Evolutionary conservation across 1,140 invertebrate species (phyloP).

Genomic region (Reticulitermes speratus): DNA sequence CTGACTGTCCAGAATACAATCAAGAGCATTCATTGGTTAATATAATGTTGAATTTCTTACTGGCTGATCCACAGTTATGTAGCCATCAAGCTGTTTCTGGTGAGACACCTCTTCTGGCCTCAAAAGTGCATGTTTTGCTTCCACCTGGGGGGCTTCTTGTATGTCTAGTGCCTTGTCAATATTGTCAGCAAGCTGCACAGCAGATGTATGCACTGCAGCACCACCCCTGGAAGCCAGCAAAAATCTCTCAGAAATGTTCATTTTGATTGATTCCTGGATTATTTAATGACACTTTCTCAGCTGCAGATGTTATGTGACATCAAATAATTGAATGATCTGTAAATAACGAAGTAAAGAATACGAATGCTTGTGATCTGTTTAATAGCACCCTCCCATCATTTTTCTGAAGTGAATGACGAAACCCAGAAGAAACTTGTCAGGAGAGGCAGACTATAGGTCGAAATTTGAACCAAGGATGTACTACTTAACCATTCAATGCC

Average conservation of each 20-base stretch:
- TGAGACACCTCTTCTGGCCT: slow-evolving; percentile 31
- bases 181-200: not conserved
- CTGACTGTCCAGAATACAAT: too few species aligned
- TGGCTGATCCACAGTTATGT: slow-evolving; percentile 32
- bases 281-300: not conserved
- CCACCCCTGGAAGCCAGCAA: not conserved
- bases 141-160: slow-evolving; percentile 26
- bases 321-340: too few species aligned
- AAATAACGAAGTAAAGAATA: too few species aligned
- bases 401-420: too few species aligned
- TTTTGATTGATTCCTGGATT: not conserved
- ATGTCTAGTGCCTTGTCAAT: slow-evolving; percentile 22
- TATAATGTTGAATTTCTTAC: slow-evolving; percentile 13
- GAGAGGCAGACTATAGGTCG: too few species aligned
- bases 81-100: slow-evolving; percentile 28
- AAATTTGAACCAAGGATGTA: too few species aligned
- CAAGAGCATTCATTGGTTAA: too few species aligned
- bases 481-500: too few species aligned
- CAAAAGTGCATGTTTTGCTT: slow-evolving; percentile 20
- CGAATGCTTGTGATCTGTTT: too few species aligned
- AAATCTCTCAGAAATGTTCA: not conserved
- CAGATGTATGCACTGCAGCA: not conserved
- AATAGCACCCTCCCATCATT: too few species aligned
- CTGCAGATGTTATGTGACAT: not conserved
- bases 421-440: too few species aligned